Evolutionary conservation across 2,888 invertebrate genomes (phyloP), one percentile per base, ranked within the genome.

Genomic region (Lacanobia wlatinum): DNA sequence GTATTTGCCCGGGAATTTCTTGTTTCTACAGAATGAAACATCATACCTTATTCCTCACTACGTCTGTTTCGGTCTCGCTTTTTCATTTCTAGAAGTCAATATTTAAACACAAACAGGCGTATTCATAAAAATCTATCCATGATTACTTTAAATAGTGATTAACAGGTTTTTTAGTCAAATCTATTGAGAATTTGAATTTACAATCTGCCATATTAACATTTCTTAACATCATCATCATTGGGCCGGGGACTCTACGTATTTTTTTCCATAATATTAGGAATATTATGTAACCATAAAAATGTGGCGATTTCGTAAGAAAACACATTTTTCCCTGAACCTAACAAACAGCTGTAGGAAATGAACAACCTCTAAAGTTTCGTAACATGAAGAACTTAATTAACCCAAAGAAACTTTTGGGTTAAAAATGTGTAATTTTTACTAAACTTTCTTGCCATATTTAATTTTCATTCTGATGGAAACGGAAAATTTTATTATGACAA

Each of bases 301-400:
- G 56, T 50, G 58, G 46, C 21, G 34, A 46, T 71, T 67, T 53
- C 14, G 50, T 21, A 53, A 52, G 63, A 73, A 73, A 69, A 78
- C 23, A 66, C 56, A 61, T 67, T 71, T 66, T n/a, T 14, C 34
- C n/a, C 66, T 59, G 28, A 23, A 68, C 55, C 40, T 65, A 71
- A 70, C 50, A 73, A 80, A 85, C 66, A 78, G 70, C 76, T 61
- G 59, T 65, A 68, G 69, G 67, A 79, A 77, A 81, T 74, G 73
- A 85, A 84, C 73, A 74, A 76, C 70, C 72, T 58, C 50, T 58
- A 73, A 83, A 85, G 63, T 84, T 85, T 74, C 18, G 55, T 70
- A 78, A 70, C 85, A 80, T 58, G 69, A 81, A 76, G 70, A 85
- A 73, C 84, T 84, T 82, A 79, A 85, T 84, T 85, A 85, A 84